Base-by-base conservation (phyloP, 2,888 invertebrate genomes). In the Nasonovia ribisnigri region DNA sequence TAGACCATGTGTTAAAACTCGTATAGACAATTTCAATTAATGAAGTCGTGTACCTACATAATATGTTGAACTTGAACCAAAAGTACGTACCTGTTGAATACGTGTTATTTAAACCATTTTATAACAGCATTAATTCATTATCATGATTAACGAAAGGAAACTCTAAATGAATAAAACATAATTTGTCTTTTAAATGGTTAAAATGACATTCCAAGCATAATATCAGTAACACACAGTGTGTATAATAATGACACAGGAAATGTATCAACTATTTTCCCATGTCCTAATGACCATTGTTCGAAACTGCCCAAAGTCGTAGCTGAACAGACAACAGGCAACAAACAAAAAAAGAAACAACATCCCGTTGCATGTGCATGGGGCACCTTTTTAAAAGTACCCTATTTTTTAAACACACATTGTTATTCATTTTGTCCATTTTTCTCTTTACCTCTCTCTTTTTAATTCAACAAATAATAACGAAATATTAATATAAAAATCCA, bases 271-370 rank as follows among this genome's bases (percentile, higher is more conserved):
- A 84, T 77, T 77, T 88, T 88, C 93, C 89, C 89, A 57, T 93
- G 57, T 36, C n/a, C 84, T 93, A 93, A 93, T 93, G 86, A 93
- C 90, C 90, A 93, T 93, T 93, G 93, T 93, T 93, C 60, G 24
- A 90, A 93, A 93, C 86, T 86, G 60, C 42, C 93, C 90, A 60
- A 90, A 90, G 57, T 90, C 60, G 89, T 84, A 43, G 84, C 84
- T 11, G 84, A 84, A 91, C 90, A 60, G 43, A 87, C 60, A 84
- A 60, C n/a, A 48, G n/a, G 43, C 77, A 67, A 90, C 26, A 24
- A 51, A 84, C 6, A 84, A 77, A 84, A 84, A 90, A 67, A 54
- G 46, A 77, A 94, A 91, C 87, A 77, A 88, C 91, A 91, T 93
- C 86, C 91, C 87, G 90, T 67, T 90, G 84, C 67, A 84, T 43